A percentile compares a stretch with the other conserved stretches of the same genome.
phyloP scores from a whole-genome alignment of 2,797 vertebrate species.

The Staurois parvus region DNA sequence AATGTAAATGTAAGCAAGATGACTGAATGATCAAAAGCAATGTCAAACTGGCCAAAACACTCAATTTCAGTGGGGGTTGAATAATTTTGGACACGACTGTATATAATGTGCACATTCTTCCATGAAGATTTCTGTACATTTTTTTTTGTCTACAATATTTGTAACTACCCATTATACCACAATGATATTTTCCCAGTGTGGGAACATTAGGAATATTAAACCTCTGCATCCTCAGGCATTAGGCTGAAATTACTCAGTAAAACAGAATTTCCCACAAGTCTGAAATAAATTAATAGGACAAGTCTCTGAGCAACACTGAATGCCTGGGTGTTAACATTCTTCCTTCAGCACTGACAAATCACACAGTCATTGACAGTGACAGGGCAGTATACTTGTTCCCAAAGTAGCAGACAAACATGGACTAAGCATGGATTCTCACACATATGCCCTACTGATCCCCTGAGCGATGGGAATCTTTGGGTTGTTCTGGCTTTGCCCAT shows the following conservation, averaged over 20 bases:
- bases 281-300: not conserved
- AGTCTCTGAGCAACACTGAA: not conserved
- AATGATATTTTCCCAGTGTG: not conserved
- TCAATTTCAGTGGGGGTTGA: too few relatives aligned
- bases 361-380: not conserved
- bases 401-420: not conserved
- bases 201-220: not conserved
- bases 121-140: not conserved
- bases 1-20: too few relatives aligned
- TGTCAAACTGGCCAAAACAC: too few relatives aligned
- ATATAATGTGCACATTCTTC: not conserved
- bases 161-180: not conserved
- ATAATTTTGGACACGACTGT: too few relatives aligned
- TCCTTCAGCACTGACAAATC: not conserved
- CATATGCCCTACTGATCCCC: not conserved
- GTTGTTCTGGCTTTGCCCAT: not conserved
- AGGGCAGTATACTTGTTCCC: not conserved
- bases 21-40: too few relatives aligned
- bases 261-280: constrained; percentile 3
- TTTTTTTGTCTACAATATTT: not conserved
- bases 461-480: not conserved
- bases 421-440: not conserved
- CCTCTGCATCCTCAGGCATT: not conserved
- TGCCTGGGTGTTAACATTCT: not conserved
- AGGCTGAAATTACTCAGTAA: not conserved